Base-by-base conservation (phyloP, 2,888 invertebrate species). In the Druceiella hillmani region DNA sequence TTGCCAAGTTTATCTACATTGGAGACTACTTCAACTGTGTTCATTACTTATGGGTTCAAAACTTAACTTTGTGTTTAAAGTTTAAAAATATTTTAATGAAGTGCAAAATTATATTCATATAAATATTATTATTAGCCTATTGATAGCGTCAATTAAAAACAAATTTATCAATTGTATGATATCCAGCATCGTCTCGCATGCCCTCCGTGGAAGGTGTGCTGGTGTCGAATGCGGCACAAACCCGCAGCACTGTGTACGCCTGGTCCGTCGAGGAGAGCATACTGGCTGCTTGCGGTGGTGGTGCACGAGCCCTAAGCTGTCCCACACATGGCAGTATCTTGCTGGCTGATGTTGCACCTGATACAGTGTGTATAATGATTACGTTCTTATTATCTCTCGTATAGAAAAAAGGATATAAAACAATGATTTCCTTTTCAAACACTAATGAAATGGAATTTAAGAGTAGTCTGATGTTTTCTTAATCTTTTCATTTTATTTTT, bases 211-310 rank as follows among this genome's bases (percentile, higher is more conserved):
- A 91, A 58, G 88, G 89, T 1, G 51, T 61, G 3, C 53, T 91
- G 54, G 67, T 87, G 29, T 80, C 83, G 4, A 81, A 83, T 7
- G 54, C 50, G 12, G 51, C 54, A 34, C 63, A 9, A 64, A 11
- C 27, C 83, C 0, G 29, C 43, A 10, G 41, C 58, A 47, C 64
- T 69, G 37, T 75, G 42, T 87, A 85, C 54, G 78, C 83, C 6
- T 94, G 94, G 88, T 87, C 91, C 69, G 87, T 97, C 14, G 98
- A 99, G 66, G 91, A 95, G 61, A 97, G 97, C 64, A 92, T 98
- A 56, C 73, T 95, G 36, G 81, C 85, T 1, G 89, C 90, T 0
- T 87, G 90, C 63, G 78, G 13, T 12, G 30, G 12, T 6, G 6
- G 51, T 46, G 47, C 77, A 4, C 43, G 44, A 6, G 40, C 48